Evolutionary conservation across 2,113 vertebrate species (phyloP).

Genomic region (Bambusicola thoracicus): DNA sequence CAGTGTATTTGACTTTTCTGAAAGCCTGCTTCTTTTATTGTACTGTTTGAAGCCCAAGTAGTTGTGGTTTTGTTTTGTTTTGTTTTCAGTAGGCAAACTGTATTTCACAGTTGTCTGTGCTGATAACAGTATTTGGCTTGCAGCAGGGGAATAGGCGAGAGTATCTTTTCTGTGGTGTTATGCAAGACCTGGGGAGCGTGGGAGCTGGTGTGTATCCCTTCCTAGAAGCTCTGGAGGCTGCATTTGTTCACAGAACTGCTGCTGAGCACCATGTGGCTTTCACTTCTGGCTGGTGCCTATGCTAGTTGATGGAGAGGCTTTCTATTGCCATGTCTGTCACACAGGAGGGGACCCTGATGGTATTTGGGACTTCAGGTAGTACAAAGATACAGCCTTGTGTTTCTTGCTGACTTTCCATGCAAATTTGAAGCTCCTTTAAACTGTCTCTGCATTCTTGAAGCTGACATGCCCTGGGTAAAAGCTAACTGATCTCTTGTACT

Average conservation of each 20-base stretch:
- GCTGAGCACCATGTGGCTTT: neutral
- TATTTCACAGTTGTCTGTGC: neutral
- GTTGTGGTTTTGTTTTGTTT: neutral
- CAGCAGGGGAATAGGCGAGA: fast-evolving
- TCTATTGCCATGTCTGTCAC: neutral
- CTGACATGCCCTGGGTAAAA: fast-evolving
- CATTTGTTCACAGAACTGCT: neutral
- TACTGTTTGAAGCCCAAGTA: neutral
- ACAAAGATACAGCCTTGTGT: neutral
- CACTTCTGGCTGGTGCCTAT: neutral
- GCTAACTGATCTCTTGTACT: neutral
- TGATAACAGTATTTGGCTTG: conserved; percentile 2
- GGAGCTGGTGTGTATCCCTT: neutral
- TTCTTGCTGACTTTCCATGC: neutral
- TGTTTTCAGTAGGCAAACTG: neutral
- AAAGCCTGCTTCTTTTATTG: neutral
- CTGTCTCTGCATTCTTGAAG: neutral
- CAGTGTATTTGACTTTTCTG: neutral
- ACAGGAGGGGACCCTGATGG: neutral
- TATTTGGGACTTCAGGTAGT: neutral
- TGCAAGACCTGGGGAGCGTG: neutral
- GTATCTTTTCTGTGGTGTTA: neutral
- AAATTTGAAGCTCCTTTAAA: neutral
- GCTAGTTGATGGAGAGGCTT: neutral
- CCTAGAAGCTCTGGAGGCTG: neutral